A percentile compares a stretch with the other conserved stretches of the same genome.
Evolutionary conservation across 2,888 invertebrate species (phyloP).

Genomic region (Penaeus monodon): DNA sequence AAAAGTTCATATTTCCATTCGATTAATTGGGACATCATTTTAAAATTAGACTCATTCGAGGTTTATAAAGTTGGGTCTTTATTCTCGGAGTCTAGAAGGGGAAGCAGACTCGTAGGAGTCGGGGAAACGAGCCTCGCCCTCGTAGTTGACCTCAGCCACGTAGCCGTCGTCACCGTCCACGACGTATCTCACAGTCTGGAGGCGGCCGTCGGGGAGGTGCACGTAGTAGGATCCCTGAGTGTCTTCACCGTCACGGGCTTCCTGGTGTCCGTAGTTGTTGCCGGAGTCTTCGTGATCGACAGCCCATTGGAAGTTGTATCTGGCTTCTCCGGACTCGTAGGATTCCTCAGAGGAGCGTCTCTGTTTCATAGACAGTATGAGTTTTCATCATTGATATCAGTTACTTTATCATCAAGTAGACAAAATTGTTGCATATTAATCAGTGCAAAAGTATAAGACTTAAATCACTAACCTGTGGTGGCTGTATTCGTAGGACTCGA

Average conservation of each 20-base stretch:
- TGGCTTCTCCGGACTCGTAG: constrained; percentile 27
- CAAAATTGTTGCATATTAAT: too few relatives aligned
- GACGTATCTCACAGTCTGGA: constrained; percentile 42
- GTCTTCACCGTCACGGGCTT: constrained; percentile 49
- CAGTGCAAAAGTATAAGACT: too few relatives aligned
- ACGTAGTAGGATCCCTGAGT: constrained; percentile 51
- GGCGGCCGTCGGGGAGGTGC: constrained; percentile 56
- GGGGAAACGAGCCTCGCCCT: constrained; percentile 26
- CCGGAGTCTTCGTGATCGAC: constrained; percentile 49
- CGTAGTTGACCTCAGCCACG: constrained; percentile 55
- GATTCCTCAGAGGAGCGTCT: neutral
- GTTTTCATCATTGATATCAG: too few relatives aligned
- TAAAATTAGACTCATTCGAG: too few relatives aligned
- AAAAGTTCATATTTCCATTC: too few relatives aligned
- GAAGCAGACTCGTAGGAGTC: constrained; percentile 23
- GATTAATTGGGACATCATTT: too few relatives aligned
- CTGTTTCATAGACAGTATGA: too few relatives aligned
- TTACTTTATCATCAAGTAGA: too few relatives aligned
- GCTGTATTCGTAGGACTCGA: too few relatives aligned
- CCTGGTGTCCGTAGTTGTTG: constrained; percentile 52
- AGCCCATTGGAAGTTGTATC: constrained; percentile 50
- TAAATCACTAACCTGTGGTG: too few relatives aligned
- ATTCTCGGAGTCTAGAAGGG: constrained; percentile 18
- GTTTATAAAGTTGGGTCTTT: too few relatives aligned
- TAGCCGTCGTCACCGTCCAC: constrained; percentile 53